These are phyloP conservation scores for Megalops atlanticus DNA, from an alignment of 2,113 vertebrate genomes.

Conservation along the genomic window DNA sequence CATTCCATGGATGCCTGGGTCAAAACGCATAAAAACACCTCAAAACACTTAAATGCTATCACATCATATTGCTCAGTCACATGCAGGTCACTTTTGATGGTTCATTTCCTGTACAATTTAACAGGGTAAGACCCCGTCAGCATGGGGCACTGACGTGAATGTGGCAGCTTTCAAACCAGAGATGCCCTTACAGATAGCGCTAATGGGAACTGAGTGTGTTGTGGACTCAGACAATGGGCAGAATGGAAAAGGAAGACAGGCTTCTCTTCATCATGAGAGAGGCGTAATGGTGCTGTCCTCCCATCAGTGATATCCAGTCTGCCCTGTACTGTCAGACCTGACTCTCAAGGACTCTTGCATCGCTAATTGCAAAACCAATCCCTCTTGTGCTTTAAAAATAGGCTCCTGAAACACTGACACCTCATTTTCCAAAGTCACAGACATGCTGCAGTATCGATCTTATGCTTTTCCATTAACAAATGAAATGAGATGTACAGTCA, in stretches of 20 bases:
- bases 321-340: neutral
- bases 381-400: slow-evolving; percentile 28
- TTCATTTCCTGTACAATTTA: neutral
- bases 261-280: neutral
- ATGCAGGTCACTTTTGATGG: neutral
- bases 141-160: neutral
- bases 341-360: slow-evolving; percentile 22
- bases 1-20: no score
- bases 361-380: slow-evolving; percentile 35
- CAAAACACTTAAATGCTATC: neutral
- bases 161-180: neutral
- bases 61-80: neutral
- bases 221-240: neutral
- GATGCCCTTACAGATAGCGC: neutral
- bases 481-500: neutral
- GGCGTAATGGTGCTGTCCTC: neutral
- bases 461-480: neutral
- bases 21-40: no score
- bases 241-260: neutral
- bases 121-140: neutral
- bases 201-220: neutral
- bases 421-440: slow-evolving; percentile 31
- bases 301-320: neutral
- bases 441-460: slow-evolving; percentile 8
- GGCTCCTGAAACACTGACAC: slow-evolving; percentile 21